Evolutionary conservation across 2,113 vertebrate genomes (phyloP), one percentile per base, ranked within the genome.

Genomic region (Pterophyllum scalare): DNA sequence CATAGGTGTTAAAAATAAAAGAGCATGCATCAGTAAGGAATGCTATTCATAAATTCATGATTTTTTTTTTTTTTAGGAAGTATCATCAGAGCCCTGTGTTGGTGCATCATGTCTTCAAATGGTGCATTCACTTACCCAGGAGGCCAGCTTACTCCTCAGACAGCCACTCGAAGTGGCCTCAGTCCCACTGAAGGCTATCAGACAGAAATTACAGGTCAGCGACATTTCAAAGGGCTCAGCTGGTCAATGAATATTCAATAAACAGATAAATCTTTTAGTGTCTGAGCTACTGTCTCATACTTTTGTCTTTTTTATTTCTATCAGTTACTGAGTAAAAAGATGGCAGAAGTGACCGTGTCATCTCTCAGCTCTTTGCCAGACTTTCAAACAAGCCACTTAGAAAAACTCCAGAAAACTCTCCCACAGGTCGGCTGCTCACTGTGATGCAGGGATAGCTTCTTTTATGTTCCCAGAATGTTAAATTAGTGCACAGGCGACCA

Each of bases 131-230:
- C 74, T 91, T 87, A 60, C 84, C 40, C 94, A 92, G 86, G 90
- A 81, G 52, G 81, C 87, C 13, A 59, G 57, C 65, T 58, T 75
- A 35, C 52, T 84, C 2, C 76, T 91, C 75, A 89, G 40, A 75
- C 89, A 94, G 77, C 84, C 87, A 2, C 28, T 87, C 20, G 87
- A 93, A 46, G 78, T 86, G 26, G 84, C 93, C 43, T 72, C 88
- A 72, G 83, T 81, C 77, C 5, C 75, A 75, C 89, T 93, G 75
- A 91, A 90, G 67, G 81, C 84, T 17, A 88, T 62, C 4, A 83
- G 92, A 82, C 89, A 94, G 75, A 88, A 89, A 84, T 57, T 93
- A 77, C 94, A 95, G 93, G 96, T 96, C 59, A 65, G 61, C 3
- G 56, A 80, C 58, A 33, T 46, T 46, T 80, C 54, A 72, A 49